These are phyloP conservation scores for Myotis findleyi DNA, from an alignment of 2,797 vertebrate genomes.

Conservation along the genomic window DNA sequence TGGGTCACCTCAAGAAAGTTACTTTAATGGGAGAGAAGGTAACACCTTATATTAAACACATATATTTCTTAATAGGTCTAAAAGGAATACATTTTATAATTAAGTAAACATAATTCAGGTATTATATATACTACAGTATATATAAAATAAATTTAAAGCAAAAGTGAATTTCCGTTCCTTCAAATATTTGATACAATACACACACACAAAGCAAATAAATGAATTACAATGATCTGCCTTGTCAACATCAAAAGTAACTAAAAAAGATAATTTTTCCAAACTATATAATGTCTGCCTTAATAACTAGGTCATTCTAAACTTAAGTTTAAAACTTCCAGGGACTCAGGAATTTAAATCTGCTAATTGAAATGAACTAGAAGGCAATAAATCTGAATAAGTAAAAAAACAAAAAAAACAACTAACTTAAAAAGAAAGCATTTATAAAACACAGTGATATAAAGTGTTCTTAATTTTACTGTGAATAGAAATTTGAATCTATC, in stretches of 20 bases:
- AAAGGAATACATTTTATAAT: slow-evolving; percentile 11
- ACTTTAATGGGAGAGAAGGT: not conserved
- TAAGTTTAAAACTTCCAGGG: slow-evolving; percentile 53
- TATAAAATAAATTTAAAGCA: slow-evolving; percentile 46
- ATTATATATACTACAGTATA: not conserved
- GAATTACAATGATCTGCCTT: not conserved
- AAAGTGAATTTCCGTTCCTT: slow-evolving; percentile 52
- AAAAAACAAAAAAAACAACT: not conserved
- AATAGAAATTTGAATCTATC: slow-evolving; percentile 37
- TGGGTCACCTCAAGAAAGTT: not conserved
- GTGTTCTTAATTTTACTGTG: slow-evolving; percentile 5
- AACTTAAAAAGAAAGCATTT: not conserved
- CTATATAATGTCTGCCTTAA: not conserved
- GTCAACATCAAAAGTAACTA: slow-evolving; percentile 39
- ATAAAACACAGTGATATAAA: not conserved
- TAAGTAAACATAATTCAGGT: slow-evolving; percentile 42
- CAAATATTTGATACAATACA: slow-evolving; percentile 41
- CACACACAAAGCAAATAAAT: slow-evolving; percentile 26
- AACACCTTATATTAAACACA: not conserved
- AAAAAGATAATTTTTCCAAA: slow-evolving; percentile 32
- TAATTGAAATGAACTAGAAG: slow-evolving; percentile 17
- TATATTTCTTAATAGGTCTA: slow-evolving; percentile 4
- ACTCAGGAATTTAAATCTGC: slow-evolving; percentile 43
- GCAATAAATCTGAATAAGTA: slow-evolving; percentile 24
- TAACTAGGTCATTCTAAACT: slow-evolving; percentile 52